Evolutionary conservation across 2,113 vertebrate species (phyloP), one percentile per base, ranked within the genome.

Genomic region (Pterocles orientalis): DNA sequence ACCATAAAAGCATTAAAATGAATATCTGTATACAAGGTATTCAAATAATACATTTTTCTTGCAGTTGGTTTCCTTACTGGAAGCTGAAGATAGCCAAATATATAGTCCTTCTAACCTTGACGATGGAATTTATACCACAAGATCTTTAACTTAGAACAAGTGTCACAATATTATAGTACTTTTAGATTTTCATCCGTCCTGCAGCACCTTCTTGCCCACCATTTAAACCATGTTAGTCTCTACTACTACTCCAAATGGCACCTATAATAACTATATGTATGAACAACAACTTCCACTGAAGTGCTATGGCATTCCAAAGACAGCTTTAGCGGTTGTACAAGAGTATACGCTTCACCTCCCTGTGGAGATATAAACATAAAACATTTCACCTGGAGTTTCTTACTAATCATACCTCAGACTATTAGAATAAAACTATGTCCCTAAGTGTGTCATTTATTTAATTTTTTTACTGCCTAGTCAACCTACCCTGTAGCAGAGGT

Each of bases 1-100:
- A 61, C 13, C 12, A 45, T 19, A 65, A 91, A 58, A 61, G 5
- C 24, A 43, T 20, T 79, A 36, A 72, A 83, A 83, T 83, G 41
- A 90, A 82, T 85, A 82, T 45, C 41, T 18, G 56, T 73, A 92
- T 70, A 18, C 54, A 82, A 82, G 20, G 12, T n/a, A 78, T 66
- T 77, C 34, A 86, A 90, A 85, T 65, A 0, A 25, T 28, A 53
- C 62, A 26, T 61, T 80, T 79, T 90, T 10, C 34, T 72, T 88
- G 29, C 16, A 65, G 15, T 31, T 65, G 3, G 6, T 75, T 92
- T 88, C 50, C 50, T 68, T 65, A 60, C 41, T 50, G n/a, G 34
- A 65, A 75, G 39, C 24, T 71, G 53, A 79, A 90, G 13, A 5
- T 18, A 90, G 10, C 9, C 82, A 88, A 82, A 82, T 2, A 48